Evolutionary conservation across 53 echinoderm and acorn worm genomes (phyloP), one percentile per base, ranked within the genome.

Genomic region (Holothuria leucospilota): DNA sequence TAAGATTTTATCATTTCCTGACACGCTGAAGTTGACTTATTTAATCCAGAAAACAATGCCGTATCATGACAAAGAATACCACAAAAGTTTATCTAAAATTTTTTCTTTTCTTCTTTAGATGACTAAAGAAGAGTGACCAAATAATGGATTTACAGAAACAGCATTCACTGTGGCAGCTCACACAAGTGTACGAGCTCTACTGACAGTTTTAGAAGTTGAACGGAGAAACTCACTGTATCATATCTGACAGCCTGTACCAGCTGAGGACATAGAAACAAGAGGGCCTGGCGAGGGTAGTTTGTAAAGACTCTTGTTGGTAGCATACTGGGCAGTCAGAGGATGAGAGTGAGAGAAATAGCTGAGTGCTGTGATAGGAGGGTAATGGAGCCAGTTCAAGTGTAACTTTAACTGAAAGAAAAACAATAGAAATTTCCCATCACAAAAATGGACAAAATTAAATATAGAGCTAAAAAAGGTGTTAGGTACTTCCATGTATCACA

Each of bases 241-340:
- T 97, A 97, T 97, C 98, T 86, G 60, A 97, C 89, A 8, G 98
- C 98, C 82, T 95, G 98, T n/a, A 95, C 98, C 27, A 97, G 89
- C 89, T 97, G 98, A 68, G 98, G 98, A 2, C 93, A 93, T 41
- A 93, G 93, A 86, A 95, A 97, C 30, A 97, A 51, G 25, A 97
- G 82, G 0, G 94, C 91, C 46, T 95, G 95, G 5, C 93, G 92
- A 20, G 98, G 98, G 58, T 95, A 93, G 59, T 88, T 87, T 62
- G 93, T 90, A 0, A 96, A 87, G 5, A 95, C 93, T 38, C 95
- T n/a, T n/a, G n/a, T n/a, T 91, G 41, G 93, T 95, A 14, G 98
- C 98, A 73, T 97, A 97, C 89, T 97, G 98, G 23, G 97, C 95
- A 51, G 98, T 95, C 81, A 95, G 73, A 29, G 98, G 98, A 63